phyloP scores from a whole-genome alignment of 2,113 vertebrate species.

The Oreocharis arfaki region DNA sequence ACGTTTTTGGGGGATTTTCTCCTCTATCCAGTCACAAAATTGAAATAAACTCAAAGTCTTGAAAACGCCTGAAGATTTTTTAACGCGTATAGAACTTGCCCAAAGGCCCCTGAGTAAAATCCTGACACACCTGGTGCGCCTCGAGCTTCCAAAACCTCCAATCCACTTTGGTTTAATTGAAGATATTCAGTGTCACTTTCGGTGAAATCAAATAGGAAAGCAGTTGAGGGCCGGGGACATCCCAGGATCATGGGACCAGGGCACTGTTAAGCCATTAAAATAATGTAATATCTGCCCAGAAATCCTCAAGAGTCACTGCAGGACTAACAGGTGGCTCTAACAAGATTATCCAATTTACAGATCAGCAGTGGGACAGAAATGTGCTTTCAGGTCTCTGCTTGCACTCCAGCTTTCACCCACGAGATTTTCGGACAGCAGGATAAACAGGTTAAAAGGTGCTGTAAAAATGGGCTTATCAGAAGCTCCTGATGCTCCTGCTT shows the following conservation, averaged over 20 bases:
- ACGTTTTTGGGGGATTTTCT: fast-evolving
- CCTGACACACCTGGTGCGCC: not conserved
- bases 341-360: not conserved
- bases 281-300: not conserved
- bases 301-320: not conserved
- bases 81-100: no score
- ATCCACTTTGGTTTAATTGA: not conserved
- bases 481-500: not conserved
- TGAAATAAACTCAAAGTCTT: not conserved
- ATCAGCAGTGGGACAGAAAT: not conserved
- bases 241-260: not conserved
- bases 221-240: not conserved
- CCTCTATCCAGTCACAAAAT: not conserved
- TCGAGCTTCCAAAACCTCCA: not conserved
- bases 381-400: not conserved
- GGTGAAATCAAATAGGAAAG: not conserved
- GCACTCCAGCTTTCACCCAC: not conserved
- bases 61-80: not conserved
- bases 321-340: not conserved
- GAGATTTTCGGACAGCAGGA: not conserved
- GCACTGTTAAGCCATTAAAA: not conserved
- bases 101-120: not conserved
- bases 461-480: not conserved
- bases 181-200: not conserved
- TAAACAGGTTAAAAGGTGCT: not conserved